Base-by-base conservation (phyloP, 2,888 invertebrate genomes). In the Endomychus coccineus region DNA sequence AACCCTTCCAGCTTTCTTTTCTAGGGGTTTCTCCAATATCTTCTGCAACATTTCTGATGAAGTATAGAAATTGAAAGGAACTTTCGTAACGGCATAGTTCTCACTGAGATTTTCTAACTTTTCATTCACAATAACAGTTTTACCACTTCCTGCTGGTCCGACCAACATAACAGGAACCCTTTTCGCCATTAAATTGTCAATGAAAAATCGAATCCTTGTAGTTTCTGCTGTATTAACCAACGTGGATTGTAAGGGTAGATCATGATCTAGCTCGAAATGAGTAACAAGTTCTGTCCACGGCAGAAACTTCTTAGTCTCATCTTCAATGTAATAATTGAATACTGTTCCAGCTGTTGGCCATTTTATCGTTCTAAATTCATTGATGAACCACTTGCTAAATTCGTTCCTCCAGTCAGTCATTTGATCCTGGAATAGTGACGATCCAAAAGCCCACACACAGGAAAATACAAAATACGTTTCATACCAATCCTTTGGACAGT, bases 41-140 rank as follows among this genome's bases (percentile, higher is more conserved):
- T 75, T 78, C 58, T 91, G 90, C 40, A 91, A 71, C 85, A 89
- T 87, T 66, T 88, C 88, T 22, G 92, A 92, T 0, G 89, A 88
- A 0, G 94, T 94, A 60, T 95, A 95, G 62, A 89, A 95, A 68
- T 95, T 95, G 60, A 95, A 86, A 0, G 94, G 90, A 9, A 90
- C 89, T 65, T 90, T 92, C 4, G 86, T 81, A 4, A 92, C 72
- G 16, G 83, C 80, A 61, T 80, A 94, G 23, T 79, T 80, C 5
- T 87, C 83, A 0, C 83, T 70, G 17, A 95, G 61, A 1, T 73
- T 66, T 42, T 74, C 73, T 9, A 95, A 71, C 58, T 90, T 91
- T 40, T 89, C 88, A 22, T 81, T 78, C 40, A 94, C 81, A 28
- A 91, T 76, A n/a, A 94, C 90, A 31, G 88, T 87, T 69, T 95